Base-by-base conservation (phyloP, 1,140 invertebrate species). In the Leptopilina boulardi region DNA sequence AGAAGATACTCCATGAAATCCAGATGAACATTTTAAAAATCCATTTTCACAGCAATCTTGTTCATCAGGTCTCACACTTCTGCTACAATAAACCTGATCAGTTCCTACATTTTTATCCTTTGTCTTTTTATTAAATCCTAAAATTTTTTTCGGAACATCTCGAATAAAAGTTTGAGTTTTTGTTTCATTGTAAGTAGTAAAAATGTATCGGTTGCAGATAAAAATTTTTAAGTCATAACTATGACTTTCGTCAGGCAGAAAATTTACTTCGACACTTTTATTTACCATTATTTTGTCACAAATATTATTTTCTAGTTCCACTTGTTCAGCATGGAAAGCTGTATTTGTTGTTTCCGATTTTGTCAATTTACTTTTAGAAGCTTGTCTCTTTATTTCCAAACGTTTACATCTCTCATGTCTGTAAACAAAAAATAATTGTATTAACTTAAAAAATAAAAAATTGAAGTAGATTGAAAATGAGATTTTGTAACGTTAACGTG, bases 1-100 rank as follows among this genome's bases (percentile, higher is more conserved):
- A 21, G 77, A 79, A n/a, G 70, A 51, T 26, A 75, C 30, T 38
- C 74, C 74, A 73, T 75, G 74, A 73, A 79, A 79, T 21, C 74
- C 74, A 30, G 72, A 54, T 54, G 23, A 26, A 54, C 6, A 73
- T 73, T 73, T 73, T 30, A 54, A 54, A 13, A 54, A 30, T 23
- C 47, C 41, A 26, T 73, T 73, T 73, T 51, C 23, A 54, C 51
- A 18, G 51, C 59, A 11, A 44, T 71, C 38, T 19, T 44, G 9
- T 71, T 8, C n/a, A 9, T 71, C 70, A 71, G 34, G 70, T 71
- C 70, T 38, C 8, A 56, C n/a, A 21, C 21, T 21, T 23, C n/a
- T 56, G 18, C 10, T 56, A 11, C 18, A 10, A 56, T 23, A 56
- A 56, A 18, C n/a, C 19, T 56, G 18, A 5, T 56, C 19, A 4